A percentile compares a stretch with the other conserved stretches of the same genome.
Conservation (phyloP, 1,140 invertebrate genomes). For the Scaptomyza montana region DNA sequence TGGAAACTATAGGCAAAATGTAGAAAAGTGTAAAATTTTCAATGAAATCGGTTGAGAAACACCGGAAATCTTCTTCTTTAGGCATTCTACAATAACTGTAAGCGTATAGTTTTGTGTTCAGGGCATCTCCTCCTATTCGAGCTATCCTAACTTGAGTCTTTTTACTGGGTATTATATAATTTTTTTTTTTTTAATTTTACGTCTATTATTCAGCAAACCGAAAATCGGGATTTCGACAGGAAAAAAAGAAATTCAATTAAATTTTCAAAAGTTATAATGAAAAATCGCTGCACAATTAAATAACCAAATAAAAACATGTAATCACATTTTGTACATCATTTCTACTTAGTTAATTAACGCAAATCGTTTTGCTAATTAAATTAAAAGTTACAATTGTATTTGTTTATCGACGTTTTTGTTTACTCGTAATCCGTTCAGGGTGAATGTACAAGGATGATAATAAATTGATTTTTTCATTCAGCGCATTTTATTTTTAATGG, state of each 20-base stretch:
- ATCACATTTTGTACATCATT: neutral
- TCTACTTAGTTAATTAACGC: constrained; percentile 60
- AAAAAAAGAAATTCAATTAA: constrained; percentile 61
- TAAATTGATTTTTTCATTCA: too few species aligned
- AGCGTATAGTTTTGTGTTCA: too few species aligned
- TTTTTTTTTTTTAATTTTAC: constrained; percentile 52
- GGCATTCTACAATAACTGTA: too few species aligned
- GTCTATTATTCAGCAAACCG: constrained; percentile 51
- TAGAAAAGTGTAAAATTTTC: too few species aligned
- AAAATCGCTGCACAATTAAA: constrained; percentile 36
- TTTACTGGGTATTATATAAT: constrained; percentile 16
- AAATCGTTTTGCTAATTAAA: constrained; percentile 53
- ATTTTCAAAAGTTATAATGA: constrained; percentile 48
- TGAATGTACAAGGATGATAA: too few species aligned
- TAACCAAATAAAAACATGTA: constrained; percentile 21
- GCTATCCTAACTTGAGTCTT: too few species aligned
- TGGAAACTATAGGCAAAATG: too few species aligned
- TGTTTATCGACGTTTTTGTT: neutral
- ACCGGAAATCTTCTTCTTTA: too few species aligned
- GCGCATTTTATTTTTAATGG: too few species aligned
- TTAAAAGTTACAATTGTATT: neutral
- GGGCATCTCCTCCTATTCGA: too few species aligned
- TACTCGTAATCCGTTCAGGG: too few species aligned
- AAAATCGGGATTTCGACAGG: constrained; percentile 2
- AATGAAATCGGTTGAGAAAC: too few species aligned